Base-by-base conservation (phyloP, 1,140 invertebrate species). In the Chelonus insularis region DNA sequence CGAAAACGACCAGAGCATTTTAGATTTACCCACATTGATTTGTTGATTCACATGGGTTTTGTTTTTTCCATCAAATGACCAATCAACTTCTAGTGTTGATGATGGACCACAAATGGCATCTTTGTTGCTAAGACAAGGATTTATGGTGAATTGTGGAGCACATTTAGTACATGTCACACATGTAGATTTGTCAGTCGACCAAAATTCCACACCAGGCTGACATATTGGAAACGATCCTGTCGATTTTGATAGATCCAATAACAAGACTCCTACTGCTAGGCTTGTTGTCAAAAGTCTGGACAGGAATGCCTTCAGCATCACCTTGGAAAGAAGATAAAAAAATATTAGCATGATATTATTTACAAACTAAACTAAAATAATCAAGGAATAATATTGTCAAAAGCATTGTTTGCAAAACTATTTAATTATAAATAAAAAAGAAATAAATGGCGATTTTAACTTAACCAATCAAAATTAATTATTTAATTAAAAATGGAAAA, bases 161-260 rank as follows among this genome's bases (percentile, higher is more conserved):
- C 88, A 89, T 67, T 78, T 78, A 6, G 85, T 86, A 77, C 88
- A 89, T 34, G 86, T 82, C 60, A 83, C 72, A 74, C 88, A 89
- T 57, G 67, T 69, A 65, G 81, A 82, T 34, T 73, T 77, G 56
- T 85, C 79, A 14, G 81, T 74, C 65, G 85, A 83, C 82, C 86
- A 86, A 78, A 83, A 87, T 68, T 82, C 84, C 32, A 71, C 63
- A 1, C 85, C 82, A 14, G 81, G 80, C 56, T 78, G 76, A 69
- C 85, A 87, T 11, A 81, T 51, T 14, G 73, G 69, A 47, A 61
- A 36, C 25, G 29, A 47, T 20, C 52, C 57, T 18, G 59, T 59
- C n/a, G 57, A 63, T n/a, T 37, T 41, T 9, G 36, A 57, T 37
- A 51, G 41, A 7, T 54, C 59, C 37, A 57, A 55, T 47, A 23